phyloP scores from a whole-genome alignment of 2,113 vertebrate genomes.

The Notothenia coriiceps region DNA sequence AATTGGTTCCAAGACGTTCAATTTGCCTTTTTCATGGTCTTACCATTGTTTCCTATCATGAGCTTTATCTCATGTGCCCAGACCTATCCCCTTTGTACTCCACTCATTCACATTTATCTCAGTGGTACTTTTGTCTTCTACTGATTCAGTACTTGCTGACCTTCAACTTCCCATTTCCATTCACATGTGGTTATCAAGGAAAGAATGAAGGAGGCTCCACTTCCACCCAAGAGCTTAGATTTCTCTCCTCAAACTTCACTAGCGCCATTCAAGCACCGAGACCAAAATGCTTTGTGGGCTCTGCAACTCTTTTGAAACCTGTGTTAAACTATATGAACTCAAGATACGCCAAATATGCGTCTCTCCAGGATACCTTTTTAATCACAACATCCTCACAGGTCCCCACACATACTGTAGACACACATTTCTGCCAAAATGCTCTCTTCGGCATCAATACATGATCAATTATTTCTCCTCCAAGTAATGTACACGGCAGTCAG shows the following conservation, averaged over 20 bases:
- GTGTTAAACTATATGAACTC: conserved; percentile 23
- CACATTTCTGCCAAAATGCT: conserved; percentile 37
- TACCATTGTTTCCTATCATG: conserved; percentile 9
- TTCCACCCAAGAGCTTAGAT: neutral
- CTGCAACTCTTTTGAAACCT: conserved; percentile 15
- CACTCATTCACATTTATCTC: conserved; percentile 40
- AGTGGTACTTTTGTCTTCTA: neutral
- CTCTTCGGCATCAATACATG: conserved; percentile 30
- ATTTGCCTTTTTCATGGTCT: conserved; percentile 14
- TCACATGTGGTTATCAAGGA: neutral
- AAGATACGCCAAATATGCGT: conserved; percentile 27
- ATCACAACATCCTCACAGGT: conserved; percentile 47
- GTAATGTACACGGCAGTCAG: neutral
- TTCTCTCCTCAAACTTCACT: conserved; percentile 28
- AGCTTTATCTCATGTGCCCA: conserved; percentile 16
- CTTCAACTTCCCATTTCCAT: conserved; percentile 41
- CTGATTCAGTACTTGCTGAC: conserved; percentile 34
- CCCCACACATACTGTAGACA: conserved; percentile 24
- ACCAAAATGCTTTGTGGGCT: conserved; percentile 6
- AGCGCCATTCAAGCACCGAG: conserved; percentile 16
- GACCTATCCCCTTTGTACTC: conserved; percentile 11
- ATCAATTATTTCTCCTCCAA: conserved; percentile 29
- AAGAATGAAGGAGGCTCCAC: neutral
- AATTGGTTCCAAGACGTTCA: conserved; percentile 21
- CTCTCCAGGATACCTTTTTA: conserved; percentile 28